Evolutionary conservation across 2,888 invertebrate species (phyloP), one percentile per base, ranked within the genome.

Genomic region (Neria commutata): DNA sequence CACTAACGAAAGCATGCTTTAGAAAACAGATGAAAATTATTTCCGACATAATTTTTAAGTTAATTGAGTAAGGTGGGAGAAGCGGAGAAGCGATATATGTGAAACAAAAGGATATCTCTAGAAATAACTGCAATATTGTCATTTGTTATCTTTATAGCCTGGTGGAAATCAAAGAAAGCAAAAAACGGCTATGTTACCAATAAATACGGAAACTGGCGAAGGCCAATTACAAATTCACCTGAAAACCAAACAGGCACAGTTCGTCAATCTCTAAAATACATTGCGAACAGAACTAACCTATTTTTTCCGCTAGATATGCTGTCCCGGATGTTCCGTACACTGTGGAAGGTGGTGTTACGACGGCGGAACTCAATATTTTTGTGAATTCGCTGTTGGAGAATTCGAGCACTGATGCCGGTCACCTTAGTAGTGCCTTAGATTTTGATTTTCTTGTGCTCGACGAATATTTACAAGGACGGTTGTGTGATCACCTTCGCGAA

Each of bases 401-500:
- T 40, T 56, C 66, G 5, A 29, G 29, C 6, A 8, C 6, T 29
- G 59, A 55, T 1, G 4, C 14, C n/a, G 60, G 58, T 11, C 66
- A 63, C 6, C 21, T 51, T 1, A 57, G 58, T 1, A 58, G 53
- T 4, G 33, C 54, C 3, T 71, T 83, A 0, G 89, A 92, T 63
- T 97, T 97, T 83, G 96, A 97, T 82, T 96, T 96, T 77, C 82
- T 97, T 54, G 88, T 94, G 54, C 86, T 87, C 66, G 91, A 90
- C n/a, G 94, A 95, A 80, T 87, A 95, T 66, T 80, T 97, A 42
- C 86, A 77, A 3, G 72, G 73, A 3, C 69, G 75, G 0, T 83
- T 97, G 34, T 83, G 85, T 51, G 91, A 92, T 70, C 92, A 94
- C 80, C 83, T 96, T 56, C 86, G 88, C 62, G 89, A 91, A 60